Conservation (phyloP, 1,140 invertebrate species). For the Sarcophaga bullata region DNA sequence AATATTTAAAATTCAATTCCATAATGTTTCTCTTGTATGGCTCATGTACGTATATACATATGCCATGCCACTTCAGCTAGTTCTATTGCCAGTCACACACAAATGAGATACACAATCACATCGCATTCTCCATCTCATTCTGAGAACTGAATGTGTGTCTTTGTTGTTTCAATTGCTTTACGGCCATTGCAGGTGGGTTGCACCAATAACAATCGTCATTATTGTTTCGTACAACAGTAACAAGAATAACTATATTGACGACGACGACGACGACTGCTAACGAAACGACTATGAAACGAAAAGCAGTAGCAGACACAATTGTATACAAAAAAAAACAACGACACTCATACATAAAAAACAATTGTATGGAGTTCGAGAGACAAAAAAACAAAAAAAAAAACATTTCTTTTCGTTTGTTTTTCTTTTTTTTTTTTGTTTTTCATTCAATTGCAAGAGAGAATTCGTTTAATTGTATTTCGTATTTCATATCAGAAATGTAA, state of each 20-base stretch:
- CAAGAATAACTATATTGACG: not conserved
- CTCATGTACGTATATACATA: too few species aligned
- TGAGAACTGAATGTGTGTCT: constrained; percentile 12
- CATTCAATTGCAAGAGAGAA: constrained; percentile 30
- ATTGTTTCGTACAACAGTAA: not conserved
- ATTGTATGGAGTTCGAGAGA: not conserved
- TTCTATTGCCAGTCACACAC: constrained; percentile 13
- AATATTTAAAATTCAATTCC: constrained; percentile 16
- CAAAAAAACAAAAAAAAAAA: too few species aligned
- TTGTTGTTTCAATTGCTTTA: constrained; percentile 39
- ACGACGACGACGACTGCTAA: not conserved
- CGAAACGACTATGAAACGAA: not conserved
- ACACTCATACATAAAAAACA: not conserved
- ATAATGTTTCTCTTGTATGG: not conserved
- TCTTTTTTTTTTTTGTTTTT: too few species aligned
- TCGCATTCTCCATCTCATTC: constrained; percentile 39
- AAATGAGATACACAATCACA: not conserved
- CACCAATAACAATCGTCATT: constrained; percentile 30
- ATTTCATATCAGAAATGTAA: constrained; percentile 5
- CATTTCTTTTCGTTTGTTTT: not conserved
- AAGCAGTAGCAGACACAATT: constrained; percentile 25
- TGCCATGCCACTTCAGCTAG: not conserved
- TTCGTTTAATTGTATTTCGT: constrained; percentile 34
- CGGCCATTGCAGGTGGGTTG: constrained; percentile 39
- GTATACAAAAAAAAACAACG: constrained; percentile 1